Conservation (phyloP, 2,888 invertebrate species). For the Watsonalla binaria region DNA sequence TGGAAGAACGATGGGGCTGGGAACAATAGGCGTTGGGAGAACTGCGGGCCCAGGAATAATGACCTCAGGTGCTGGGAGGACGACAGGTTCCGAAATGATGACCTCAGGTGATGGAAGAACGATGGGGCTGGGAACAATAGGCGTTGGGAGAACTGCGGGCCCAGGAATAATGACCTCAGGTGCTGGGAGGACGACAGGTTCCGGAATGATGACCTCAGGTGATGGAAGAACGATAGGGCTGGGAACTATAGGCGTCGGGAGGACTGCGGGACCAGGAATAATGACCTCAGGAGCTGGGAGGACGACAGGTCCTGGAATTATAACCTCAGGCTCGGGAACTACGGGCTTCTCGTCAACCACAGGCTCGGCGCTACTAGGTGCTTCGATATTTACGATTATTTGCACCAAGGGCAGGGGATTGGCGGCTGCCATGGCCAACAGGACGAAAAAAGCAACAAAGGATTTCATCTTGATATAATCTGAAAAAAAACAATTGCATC, state of each 20-base stretch:
- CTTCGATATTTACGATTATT: conserved; percentile 45
- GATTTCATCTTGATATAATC: conserved; percentile 34
- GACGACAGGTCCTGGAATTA: conserved; percentile 8
- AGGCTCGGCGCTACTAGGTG: conserved; percentile 16
- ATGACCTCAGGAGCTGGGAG: conserved; percentile 9
- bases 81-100: conserved; percentile 8
- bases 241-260: conserved; percentile 4
- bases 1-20: not conserved
- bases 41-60: conserved; percentile 7
- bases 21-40: conserved; percentile 11
- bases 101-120: conserved; percentile 7
- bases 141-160: conserved; percentile 3
- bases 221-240: conserved; percentile 5
- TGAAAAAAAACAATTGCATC: conserved; percentile 7
- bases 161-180: conserved; percentile 5
- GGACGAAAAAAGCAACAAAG: conserved; percentile 38
- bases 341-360: conserved; percentile 12
- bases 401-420: conserved; percentile 46
- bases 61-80: conserved; percentile 8
- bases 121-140: conserved; percentile 5
- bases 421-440: conserved; percentile 43
- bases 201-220: conserved; percentile 8
- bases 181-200: conserved; percentile 7
- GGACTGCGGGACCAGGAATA: conserved; percentile 2
- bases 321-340: conserved; percentile 4